These are phyloP conservation scores for Microcebus tavaratra DNA, from an alignment of 2,113 vertebrate species.

Conservation along the genomic window DNA sequence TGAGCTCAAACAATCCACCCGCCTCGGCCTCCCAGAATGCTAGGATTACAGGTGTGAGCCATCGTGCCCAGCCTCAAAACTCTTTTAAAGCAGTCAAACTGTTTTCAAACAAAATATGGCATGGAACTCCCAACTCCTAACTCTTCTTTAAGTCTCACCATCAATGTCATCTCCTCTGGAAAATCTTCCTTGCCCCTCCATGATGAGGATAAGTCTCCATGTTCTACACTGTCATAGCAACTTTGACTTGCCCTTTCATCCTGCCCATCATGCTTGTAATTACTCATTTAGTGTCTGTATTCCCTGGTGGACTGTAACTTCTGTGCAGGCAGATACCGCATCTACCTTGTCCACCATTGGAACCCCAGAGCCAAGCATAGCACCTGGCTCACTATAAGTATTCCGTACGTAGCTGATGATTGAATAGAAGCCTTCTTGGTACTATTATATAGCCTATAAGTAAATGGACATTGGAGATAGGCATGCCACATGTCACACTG, in stretches of 20 bases:
- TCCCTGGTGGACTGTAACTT: neutral
- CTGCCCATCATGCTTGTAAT: neutral
- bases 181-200: neutral
- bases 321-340: neutral
- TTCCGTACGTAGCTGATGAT: neutral
- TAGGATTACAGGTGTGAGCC: too few species aligned
- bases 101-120: constrained; percentile 9
- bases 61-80: neutral
- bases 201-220: neutral
- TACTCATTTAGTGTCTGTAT: neutral
- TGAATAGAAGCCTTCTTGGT: neutral
- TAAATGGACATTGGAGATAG: neutral
- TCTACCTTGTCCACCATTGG: neutral
- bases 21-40: too few species aligned
- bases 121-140: neutral
- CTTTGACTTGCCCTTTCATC: neutral
- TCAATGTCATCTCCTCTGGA: neutral
- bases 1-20: too few species aligned
- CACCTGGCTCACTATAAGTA: neutral
- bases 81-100: constrained; percentile 3
- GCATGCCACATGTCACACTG: neutral
- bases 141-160: neutral
- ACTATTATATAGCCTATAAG: neutral
- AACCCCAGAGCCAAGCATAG: neutral
- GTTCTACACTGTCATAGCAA: neutral